These are phyloP conservation scores for Gibbula magus DNA, from an alignment of 2,888 invertebrate genomes.

Conservation along the genomic window DNA sequence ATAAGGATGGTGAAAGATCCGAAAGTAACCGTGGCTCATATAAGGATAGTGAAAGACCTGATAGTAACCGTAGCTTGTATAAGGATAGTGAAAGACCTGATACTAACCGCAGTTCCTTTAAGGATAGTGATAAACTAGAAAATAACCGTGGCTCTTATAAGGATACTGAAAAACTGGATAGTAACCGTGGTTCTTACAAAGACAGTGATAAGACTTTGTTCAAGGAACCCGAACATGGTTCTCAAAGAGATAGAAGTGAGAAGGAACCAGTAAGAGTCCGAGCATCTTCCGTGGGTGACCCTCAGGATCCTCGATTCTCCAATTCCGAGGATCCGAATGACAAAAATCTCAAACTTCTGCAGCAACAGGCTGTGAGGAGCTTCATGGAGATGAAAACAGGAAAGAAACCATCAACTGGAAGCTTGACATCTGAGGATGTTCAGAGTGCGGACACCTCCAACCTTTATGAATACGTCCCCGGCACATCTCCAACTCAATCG, in stretches of 20 bases:
- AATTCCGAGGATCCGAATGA: slow-evolving; percentile 39
- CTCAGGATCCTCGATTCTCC: background rate
- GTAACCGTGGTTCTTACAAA: background rate
- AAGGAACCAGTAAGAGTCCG: background rate
- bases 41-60: background rate
- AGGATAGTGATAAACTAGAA: background rate
- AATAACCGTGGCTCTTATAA: background rate
- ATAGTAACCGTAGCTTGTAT: background rate
- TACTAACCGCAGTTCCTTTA: background rate
- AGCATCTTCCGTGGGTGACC: slow-evolving; percentile 10
- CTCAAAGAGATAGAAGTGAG: background rate
- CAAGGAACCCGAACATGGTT: background rate
- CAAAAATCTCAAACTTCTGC: slow-evolving; percentile 85
- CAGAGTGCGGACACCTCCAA: slow-evolving; percentile 36
- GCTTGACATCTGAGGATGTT: slow-evolving; percentile 32
- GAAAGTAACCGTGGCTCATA: background rate
- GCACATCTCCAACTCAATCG: slow-evolving; percentile 34
- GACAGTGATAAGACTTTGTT: background rate
- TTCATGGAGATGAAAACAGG: slow-evolving; percentile 84
- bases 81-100: background rate
- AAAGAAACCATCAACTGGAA: slow-evolving; percentile 26
- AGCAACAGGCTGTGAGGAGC: slow-evolving; percentile 87
- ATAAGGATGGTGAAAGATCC: background rate
- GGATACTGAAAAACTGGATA: background rate
- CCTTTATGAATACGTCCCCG: slow-evolving; percentile 34